Base-by-base conservation (phyloP, 2,888 invertebrate species). In the Ennomos erosarius region DNA sequence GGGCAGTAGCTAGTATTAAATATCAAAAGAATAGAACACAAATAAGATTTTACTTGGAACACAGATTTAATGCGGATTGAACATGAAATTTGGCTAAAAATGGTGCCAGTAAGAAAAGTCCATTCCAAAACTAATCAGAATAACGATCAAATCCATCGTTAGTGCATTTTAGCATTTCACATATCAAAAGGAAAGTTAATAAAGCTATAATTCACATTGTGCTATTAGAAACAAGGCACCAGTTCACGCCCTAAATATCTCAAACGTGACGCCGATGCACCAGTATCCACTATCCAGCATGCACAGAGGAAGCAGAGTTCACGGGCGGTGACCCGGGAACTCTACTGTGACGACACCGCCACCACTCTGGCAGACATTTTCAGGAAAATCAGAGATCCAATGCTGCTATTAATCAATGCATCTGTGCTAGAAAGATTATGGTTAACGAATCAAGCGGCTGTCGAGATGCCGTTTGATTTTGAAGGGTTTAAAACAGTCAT, bases 291-390 rank as follows among this genome's bases (percentile, higher is more conserved):
- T 4, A 26, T 26, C 26, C 26, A 26, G 26, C 26, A 5, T 58
- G 44, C 57, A 53, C 40, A 80, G 77, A 87, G 90, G 87, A 90
- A 87, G 80, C 81, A 80, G 75, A 82, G 88, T 88, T 89, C 90
- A 90, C 85, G 90, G 89, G 82, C 88, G 76, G 78, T 90, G 90
- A 90, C 88, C 89, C 84, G 85, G 71, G 73, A 47, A 34, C 73
- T 71, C 65, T 69, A 85, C 83, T 88, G 88, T 89, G 81, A 85
- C 84, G 81, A 70, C 57, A 57, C 38, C 16, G 55, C 55, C 59
- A 71, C 68, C n/a, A n/a, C n/a, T 68, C 55, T 57, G 62, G 68
- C 55, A 9, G 54, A 61, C 43, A 51, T 57, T 53, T 59, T 57
- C 59, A 64, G 45, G 35, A 46, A 33, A 26, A 6, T 26, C 3